Evolutionary conservation across 2,888 invertebrate species (phyloP), one percentile per base, ranked within the genome.

Genomic region (Agonopterix subpropinquella): DNA sequence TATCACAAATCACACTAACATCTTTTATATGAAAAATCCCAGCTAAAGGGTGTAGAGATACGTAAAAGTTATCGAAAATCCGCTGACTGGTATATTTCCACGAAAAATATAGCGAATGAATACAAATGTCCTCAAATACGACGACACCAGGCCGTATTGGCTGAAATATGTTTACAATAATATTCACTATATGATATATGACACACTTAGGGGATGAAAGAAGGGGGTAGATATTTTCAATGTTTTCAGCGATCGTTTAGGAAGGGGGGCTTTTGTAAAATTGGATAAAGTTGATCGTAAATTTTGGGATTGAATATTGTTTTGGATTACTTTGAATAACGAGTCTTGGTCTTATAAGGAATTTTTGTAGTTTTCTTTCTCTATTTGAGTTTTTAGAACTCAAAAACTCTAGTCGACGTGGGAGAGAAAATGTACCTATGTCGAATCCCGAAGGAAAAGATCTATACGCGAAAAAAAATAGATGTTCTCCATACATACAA

Each of bases 161-260:
- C 67, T 82, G 77, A 82, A 78, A 82, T 82, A 82, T 82, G 80
- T 78, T 81, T 72, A 82, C 81, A 82, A 81, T 82, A 80, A 78
- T 67, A 63, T 55, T 59, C 63, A 64, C 58, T 67, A 53, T 54
- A 58, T 65, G 68, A 74, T 72, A 69, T 73, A 78, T 60, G 71
- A 65, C 62, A 62, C 74, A 77, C 75, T 80, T 80, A 73, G 58
- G 65, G 73, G 67, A 77, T 77, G 70, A 71, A 58, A 43, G 55
- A 68, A 67, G 69, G 67, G 70, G 69, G 65, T 61, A 55, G 52
- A 45, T 47, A 43, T 42, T 41, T 47, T 50, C 50, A 50, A 50
- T 50, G 50, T 50, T 50, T 41, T 49, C 11, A 47, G 50, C 50
- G 9, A 47, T 50, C 39, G 39, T 39, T 39, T 39, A 39, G 9